Percentiles rank a stretch among this genome's conserved stretches.
phyloP scores from a whole-genome alignment of 2,888 invertebrate species.

The Zygaena filipendulae region DNA sequence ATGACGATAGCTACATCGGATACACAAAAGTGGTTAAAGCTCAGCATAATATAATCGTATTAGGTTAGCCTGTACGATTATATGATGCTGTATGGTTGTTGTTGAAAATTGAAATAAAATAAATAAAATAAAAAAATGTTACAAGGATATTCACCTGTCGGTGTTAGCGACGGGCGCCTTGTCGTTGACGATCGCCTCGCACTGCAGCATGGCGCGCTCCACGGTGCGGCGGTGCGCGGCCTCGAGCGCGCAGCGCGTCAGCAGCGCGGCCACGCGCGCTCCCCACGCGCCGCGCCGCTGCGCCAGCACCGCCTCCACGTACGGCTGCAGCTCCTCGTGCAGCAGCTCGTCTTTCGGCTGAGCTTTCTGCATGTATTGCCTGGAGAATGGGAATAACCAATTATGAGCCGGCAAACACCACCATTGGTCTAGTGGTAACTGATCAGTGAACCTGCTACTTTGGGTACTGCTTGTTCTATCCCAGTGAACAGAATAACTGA shows the following conservation, averaged over 20 bases:
- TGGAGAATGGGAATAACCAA: slow-evolving; percentile 41
- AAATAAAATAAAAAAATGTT: too few species aligned
- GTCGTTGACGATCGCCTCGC: slow-evolving; percentile 79
- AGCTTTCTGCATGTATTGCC: slow-evolving; percentile 77
- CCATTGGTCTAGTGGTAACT: too few species aligned
- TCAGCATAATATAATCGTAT: too few species aligned
- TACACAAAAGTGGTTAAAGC: too few species aligned
- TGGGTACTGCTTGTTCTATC: too few species aligned
- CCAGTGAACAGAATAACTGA: too few species aligned
- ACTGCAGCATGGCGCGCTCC: slow-evolving; percentile 88
- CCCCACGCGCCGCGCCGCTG: slow-evolving; percentile 80
- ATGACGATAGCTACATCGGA: too few species aligned
- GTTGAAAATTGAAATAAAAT: too few species aligned
- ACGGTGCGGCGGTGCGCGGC: slow-evolving; percentile 81
- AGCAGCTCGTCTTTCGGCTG: slow-evolving; percentile 84
- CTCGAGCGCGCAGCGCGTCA: slow-evolving; percentile 82
- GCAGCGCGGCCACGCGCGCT: slow-evolving; percentile 78
- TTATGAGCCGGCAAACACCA: too few species aligned
- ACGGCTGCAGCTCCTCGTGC: slow-evolving; percentile 85
- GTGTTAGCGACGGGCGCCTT: slow-evolving; percentile 31
- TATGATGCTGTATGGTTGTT: too few species aligned
- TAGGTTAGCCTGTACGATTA: too few species aligned
- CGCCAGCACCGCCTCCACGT: slow-evolving; percentile 72
- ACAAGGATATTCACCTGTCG: slow-evolving; percentile 44
- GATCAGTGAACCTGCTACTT: too few species aligned